These are phyloP conservation scores for Julus scanicus DNA, from an alignment of 2,888 invertebrate species.

Conservation along the genomic window DNA sequence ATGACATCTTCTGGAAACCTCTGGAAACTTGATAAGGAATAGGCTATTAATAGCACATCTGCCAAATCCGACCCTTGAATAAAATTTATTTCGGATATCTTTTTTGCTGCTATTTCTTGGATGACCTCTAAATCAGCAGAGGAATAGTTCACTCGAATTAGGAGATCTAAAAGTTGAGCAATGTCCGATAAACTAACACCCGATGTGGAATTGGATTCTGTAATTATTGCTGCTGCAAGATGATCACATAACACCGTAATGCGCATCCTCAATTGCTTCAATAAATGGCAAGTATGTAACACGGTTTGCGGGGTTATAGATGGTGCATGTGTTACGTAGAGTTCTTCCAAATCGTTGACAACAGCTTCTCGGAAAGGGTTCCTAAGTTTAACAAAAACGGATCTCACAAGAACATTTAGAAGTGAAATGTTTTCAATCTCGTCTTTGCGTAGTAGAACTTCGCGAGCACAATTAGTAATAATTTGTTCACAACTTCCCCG, in stretches of 20 bases:
- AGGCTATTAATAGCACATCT: background rate
- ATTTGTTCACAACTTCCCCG: conserved; percentile 13
- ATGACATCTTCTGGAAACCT: conserved; percentile 47
- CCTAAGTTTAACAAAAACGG: conserved; percentile 47
- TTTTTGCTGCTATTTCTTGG: conserved; percentile 9
- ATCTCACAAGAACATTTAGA: conserved; percentile 47
- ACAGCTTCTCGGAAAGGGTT: background rate
- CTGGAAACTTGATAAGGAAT: conserved; percentile 40
- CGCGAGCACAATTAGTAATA: conserved; percentile 37
- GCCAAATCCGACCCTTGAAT: background rate
- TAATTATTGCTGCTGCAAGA: background rate
- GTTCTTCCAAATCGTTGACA: conserved; percentile 36
- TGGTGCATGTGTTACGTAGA: conserved; percentile 28
- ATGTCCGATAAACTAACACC: background rate
- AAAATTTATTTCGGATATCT: background rate
- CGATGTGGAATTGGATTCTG: background rate
- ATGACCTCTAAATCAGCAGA: background rate
- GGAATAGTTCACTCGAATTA: conserved; percentile 43
- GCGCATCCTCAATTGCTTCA: conserved; percentile 16
- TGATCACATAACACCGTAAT: conserved; percentile 48
- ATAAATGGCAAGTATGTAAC: background rate
- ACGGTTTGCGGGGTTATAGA: background rate
- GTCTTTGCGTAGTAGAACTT: conserved; percentile 32
- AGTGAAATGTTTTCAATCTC: conserved; percentile 39
- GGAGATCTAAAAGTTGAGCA: conserved; percentile 8